Percentiles rank a stretch among this genome's conserved stretches.
These are phyloP conservation scores for Nephrotoma guestfalica DNA, from an alignment of 2,888 invertebrate species.

Conservation along the genomic window DNA sequence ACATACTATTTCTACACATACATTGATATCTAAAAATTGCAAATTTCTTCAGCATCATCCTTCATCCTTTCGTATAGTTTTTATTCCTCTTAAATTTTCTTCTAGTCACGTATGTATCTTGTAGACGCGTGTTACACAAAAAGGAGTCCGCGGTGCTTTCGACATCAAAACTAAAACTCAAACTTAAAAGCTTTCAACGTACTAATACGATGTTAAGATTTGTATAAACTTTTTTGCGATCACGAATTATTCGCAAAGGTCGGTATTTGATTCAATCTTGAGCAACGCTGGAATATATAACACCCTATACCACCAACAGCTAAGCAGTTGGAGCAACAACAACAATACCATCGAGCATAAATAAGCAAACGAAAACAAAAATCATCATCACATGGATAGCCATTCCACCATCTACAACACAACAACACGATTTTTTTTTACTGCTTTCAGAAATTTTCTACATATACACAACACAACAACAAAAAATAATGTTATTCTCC, in stretches of 20 bases:
- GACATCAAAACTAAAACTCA: no score
- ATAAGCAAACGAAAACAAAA: slow-evolving; percentile 1
- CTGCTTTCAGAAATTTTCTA: background rate
- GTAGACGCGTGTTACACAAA: background rate
- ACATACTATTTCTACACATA: background rate
- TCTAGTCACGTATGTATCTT: background rate
- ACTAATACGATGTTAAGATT: no score
- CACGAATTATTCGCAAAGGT: background rate
- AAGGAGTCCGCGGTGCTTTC: no score
- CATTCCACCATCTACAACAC: slow-evolving; percentile 8
- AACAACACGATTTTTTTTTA: background rate
- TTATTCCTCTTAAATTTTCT: background rate
- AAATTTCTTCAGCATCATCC: background rate
- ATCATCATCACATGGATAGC: background rate
- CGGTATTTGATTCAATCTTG: background rate
- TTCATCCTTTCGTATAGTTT: background rate
- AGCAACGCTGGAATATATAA: background rate
- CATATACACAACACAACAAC: background rate
- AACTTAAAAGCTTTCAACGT: no score
- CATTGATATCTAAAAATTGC: background rate
- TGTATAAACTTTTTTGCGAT: no score
- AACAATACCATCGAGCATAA: background rate
- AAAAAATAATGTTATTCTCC: slow-evolving; percentile 5
- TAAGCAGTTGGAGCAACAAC: background rate
- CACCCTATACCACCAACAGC: background rate